phyloP scores from a whole-genome alignment of 2,113 vertebrate species.

The Mungos mungo region DNA sequence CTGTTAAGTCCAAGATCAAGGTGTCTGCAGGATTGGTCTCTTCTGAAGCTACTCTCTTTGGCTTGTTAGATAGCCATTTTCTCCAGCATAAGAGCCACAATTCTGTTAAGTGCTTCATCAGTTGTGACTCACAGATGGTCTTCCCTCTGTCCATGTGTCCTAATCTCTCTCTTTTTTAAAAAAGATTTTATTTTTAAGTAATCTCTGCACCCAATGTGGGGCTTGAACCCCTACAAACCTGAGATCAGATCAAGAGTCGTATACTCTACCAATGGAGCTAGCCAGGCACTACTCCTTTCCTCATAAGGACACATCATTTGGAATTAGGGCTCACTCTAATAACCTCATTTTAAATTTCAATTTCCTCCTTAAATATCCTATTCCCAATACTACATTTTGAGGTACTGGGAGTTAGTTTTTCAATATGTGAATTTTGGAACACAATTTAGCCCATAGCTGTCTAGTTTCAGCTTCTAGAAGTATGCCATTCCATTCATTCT shows the following conservation, averaged over 20 bases:
- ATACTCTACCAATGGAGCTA: too few species aligned
- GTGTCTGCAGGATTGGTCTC: not conserved
- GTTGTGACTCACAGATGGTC: not conserved
- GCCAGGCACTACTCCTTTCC: not conserved
- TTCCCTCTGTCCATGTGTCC: not conserved
- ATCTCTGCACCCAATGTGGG: too few species aligned
- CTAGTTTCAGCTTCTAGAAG: constrained; percentile 35
- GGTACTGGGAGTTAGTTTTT: not conserved
- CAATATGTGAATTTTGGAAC: not conserved
- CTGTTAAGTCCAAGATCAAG: not conserved
- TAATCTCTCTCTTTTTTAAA: not conserved
- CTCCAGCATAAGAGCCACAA: not conserved
- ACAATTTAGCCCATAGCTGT: not conserved
- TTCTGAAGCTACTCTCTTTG: constrained; percentile 21
- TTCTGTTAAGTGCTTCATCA: not conserved
- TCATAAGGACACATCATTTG: constrained; percentile 2
- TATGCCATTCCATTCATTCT: not conserved
- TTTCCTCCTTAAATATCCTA: constrained; percentile 3
- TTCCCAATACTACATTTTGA: constrained; percentile 1
- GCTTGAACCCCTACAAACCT: too few species aligned
- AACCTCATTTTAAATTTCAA: constrained; percentile 26
- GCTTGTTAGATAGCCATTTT: not conserved
- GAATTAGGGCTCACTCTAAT: constrained; percentile 15
- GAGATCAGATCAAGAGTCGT: too few species aligned
- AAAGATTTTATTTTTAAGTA: too few species aligned